phyloP scores from a whole-genome alignment of 2,113 vertebrate genomes.

The Psittacula cyanocephala region DNA sequence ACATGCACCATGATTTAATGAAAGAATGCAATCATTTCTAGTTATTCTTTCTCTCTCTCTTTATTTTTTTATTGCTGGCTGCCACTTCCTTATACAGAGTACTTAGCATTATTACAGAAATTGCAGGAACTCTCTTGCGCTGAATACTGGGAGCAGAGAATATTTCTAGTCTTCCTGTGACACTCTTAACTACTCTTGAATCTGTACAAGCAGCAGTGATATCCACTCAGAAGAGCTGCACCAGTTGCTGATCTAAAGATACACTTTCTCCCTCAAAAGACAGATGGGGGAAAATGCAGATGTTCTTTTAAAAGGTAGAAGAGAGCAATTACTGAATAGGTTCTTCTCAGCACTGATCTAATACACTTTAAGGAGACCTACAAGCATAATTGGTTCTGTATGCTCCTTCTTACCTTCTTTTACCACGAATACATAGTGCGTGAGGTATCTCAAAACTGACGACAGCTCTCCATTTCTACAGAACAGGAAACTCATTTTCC shows the following conservation, averaged over 20 bases:
- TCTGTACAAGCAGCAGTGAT: neutral
- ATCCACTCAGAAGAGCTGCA: neutral
- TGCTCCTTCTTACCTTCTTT: neutral
- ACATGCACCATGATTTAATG: neutral
- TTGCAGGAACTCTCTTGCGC: neutral
- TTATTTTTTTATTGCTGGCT: neutral
- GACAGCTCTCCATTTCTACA: neutral
- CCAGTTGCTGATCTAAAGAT: neutral
- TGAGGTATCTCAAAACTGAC: neutral
- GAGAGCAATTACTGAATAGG: neutral
- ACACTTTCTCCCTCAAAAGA: neutral
- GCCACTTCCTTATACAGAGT: neutral
- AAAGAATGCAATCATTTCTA: neutral
- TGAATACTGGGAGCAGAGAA: neutral
- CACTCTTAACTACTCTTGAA: neutral
- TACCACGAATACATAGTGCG: fast-evolving
- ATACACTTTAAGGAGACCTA: fast-evolving
- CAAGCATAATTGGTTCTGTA: neutral
- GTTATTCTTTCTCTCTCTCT: neutral
- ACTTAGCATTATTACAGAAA: neutral
- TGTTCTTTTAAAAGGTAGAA: neutral
- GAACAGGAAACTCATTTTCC: neutral
- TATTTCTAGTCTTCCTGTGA: neutral
- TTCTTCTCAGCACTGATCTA: neutral
- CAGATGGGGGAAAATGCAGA: neutral